phyloP scores from a whole-genome alignment of 1,140 invertebrate genomes.

The Diabrotica virgifera region DNA sequence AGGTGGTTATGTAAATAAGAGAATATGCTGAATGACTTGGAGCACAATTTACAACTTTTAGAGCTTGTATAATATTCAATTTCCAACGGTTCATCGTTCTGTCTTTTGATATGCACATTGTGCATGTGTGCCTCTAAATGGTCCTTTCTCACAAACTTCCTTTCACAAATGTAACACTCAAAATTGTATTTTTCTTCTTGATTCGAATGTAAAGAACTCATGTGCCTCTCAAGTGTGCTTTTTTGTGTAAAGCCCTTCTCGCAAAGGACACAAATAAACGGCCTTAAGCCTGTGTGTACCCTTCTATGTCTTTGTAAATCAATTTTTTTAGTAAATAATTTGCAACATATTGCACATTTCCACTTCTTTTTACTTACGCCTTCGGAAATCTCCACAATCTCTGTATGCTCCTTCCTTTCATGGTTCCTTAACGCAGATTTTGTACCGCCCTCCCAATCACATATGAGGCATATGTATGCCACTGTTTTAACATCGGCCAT shows the following conservation, averaged over 20 bases:
- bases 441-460: slow-evolving; percentile 4
- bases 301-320: slow-evolving; percentile 55
- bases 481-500: neutral
- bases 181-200: slow-evolving; percentile 6
- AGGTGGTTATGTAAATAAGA: slow-evolving; percentile 11
- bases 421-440: slow-evolving; percentile 7
- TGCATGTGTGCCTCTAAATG: slow-evolving; percentile 14
- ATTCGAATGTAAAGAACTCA: slow-evolving; percentile 7
- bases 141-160: slow-evolving; percentile 12
- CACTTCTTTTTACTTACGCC: slow-evolving; percentile 1
- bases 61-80: neutral
- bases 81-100: slow-evolving; percentile 5
- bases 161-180: slow-evolving; percentile 14
- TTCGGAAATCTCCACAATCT: neutral
- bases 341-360: slow-evolving; percentile 52
- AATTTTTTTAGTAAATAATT: slow-evolving; percentile 53
- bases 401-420: slow-evolving; percentile 6
- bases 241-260: slow-evolving; percentile 65
- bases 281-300: slow-evolving; percentile 37
- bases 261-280: slow-evolving; percentile 42
- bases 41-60: slow-evolving; percentile 38
- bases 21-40: slow-evolving; percentile 46
- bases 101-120: slow-evolving; percentile 12
- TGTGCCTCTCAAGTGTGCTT: slow-evolving; percentile 55
- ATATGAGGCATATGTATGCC: neutral